Evolutionary conservation across 64 coral and sea anemone species (phyloP), one percentile per base, ranked within the genome.

Genomic region (Porites lutea): DNA sequence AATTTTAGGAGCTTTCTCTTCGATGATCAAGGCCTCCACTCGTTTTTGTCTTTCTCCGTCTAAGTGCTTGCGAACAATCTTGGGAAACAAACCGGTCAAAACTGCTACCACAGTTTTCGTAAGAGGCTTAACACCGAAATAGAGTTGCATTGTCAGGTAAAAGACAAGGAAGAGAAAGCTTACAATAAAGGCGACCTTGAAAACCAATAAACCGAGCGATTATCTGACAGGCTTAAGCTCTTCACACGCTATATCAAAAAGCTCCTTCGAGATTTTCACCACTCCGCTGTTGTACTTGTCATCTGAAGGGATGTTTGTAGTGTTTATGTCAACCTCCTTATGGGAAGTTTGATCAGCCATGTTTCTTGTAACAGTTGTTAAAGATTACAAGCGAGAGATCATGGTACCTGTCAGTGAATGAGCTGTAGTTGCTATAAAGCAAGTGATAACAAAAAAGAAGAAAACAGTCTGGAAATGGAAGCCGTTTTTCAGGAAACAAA

Each of bases 341-440:
- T 1, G 0, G 27, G 27, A 37, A 1, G 27, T 37, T 37, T 37
- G 27, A 37, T 37, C 27, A 12, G 27, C 5, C 0, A 4, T 9
- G 18, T 2, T 9, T 3, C 2, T 65, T 14, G 3, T 65, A 65
- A 19, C 62, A 65, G 27, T 37, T 37, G 13, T 65, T 46, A 13
- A 61, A 81, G 23, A 81, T 13, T 11, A 57, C 3, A 10, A 81
- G 11, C 4, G 57, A 23, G 37, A 81, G 78, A 59, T 81, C 78
- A 16, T 81, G 78, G 57, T 81, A 81, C 62, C 16, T 61, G 12
- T 59, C 55, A 13, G 78, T 81, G 46, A 81, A 81, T 23, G 27
- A 81, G 55, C 78, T 81, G 55, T 81, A 81, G 57, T 57, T 81
- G 45, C 54, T 43, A 52, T 37, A 0, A 37, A 52, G 62, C 22